phyloP scores from a whole-genome alignment of 2,113 vertebrate species.

The Macrotus californicus region DNA sequence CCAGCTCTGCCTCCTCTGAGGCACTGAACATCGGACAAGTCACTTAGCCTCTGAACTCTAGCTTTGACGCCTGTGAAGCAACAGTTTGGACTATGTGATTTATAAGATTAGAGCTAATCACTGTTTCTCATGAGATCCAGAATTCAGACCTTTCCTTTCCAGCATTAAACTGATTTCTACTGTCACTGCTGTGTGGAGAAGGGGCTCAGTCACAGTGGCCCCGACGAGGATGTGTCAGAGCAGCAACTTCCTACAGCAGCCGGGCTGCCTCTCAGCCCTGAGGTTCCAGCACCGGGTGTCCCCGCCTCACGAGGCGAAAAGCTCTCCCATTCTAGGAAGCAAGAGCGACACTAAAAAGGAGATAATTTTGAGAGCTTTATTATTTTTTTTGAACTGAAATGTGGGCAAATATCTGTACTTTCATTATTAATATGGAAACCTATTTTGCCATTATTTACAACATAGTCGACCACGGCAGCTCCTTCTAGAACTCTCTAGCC shows the following conservation, averaged over 20 bases:
- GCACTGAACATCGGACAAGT: accelerated
- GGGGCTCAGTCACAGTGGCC: not conserved
- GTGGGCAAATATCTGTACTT: not conserved
- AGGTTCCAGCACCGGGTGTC: not conserved
- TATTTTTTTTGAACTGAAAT: not conserved
- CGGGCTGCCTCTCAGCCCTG: accelerated
- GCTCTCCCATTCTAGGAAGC: not conserved
- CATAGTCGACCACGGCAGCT: not conserved
- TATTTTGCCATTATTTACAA: not conserved
- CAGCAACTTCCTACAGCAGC: not conserved
- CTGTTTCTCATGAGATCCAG: not conserved
- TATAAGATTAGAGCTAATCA: not conserved
- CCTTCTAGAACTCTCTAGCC: not conserved
- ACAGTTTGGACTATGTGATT: not conserved
- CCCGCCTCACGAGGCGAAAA: too few relatives aligned
- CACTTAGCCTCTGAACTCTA: not conserved
- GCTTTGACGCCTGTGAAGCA: not conserved
- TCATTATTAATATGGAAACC: not conserved
- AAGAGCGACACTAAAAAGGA: not conserved
- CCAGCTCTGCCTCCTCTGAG: not conserved
- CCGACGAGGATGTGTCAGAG: too few relatives aligned
- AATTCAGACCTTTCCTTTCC: not conserved
- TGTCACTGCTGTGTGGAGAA: not conserved
- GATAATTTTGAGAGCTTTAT: not conserved
- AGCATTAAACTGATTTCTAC: not conserved